Conservation (phyloP, 1,140 invertebrate species). For the Drosophila ananassae region DNA sequence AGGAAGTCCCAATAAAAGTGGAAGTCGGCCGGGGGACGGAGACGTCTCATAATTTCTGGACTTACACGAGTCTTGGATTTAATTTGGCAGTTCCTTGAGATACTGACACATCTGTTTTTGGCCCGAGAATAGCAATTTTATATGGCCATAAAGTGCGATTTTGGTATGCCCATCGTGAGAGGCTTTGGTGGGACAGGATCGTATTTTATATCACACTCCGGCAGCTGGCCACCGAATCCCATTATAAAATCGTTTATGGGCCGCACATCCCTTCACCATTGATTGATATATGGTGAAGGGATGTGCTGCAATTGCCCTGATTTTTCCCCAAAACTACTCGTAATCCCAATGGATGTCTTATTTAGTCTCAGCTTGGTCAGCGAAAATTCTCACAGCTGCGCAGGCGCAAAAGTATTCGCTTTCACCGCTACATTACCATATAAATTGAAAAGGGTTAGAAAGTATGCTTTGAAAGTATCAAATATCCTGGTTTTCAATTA, state of each 20-base stretch:
- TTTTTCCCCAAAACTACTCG: slow-evolving; percentile 1
- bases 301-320: slow-evolving; percentile 19
- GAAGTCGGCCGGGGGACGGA: slow-evolving; percentile 8
- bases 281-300: slow-evolving; percentile 63
- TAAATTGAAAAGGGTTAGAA: slow-evolving; percentile 30
- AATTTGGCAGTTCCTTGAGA: slow-evolving; percentile 30
- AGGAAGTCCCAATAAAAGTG: slow-evolving; percentile 52
- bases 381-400: slow-evolving; percentile 19
- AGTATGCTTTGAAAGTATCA: slow-evolving; percentile 47
- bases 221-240: slow-evolving; percentile 41
- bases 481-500: slow-evolving; percentile 59
- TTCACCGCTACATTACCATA: slow-evolving; percentile 35
- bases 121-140: slow-evolving; percentile 54
- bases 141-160: slow-evolving; percentile 70
- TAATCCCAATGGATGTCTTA: slow-evolving; percentile 39
- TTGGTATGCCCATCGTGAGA: slow-evolving; percentile 35
- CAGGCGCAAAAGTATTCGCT: slow-evolving; percentile 26
- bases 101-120: slow-evolving; percentile 52
- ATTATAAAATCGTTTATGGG: slow-evolving; percentile 70
- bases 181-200: background rate
- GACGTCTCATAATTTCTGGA: slow-evolving; percentile 38
- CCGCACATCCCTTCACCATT: slow-evolving; percentile 67
- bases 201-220: slow-evolving; percentile 31
- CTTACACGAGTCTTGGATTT: slow-evolving; percentile 54
- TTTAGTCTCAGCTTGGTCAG: slow-evolving; percentile 36